Evolutionary conservation across 1,140 invertebrate genomes (phyloP), one percentile per base, ranked within the genome.

Genomic region (Alviniconcha marisindica): DNA sequence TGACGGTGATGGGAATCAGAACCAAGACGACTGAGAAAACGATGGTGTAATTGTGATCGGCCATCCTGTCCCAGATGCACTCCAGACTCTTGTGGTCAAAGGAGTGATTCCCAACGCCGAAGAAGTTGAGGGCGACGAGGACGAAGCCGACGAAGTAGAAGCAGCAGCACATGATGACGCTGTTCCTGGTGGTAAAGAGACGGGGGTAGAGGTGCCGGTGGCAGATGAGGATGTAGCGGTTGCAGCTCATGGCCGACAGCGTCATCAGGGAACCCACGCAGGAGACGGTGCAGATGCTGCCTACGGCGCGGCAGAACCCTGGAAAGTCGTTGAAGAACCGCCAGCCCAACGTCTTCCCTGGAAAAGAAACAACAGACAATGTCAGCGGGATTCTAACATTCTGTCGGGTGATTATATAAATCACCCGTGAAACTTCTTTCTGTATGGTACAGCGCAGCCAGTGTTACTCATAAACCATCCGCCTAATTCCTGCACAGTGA

Each of bases 141-240:
- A 85, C 36, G 24, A 83, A n/a, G 4, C 80, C 87, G 38, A 88
- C 79, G 33, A 76, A 40, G n/a, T 83, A 84, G 31, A 85, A 79
- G n/a, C 60, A 60, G n/a, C 74, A 28, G 77, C 86, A 87, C 42
- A 83, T 81, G 42, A 83, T 28, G 56, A 86, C 14, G 80, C 77
- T 84, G 71, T 83, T 78, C 36, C 73, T 54, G 24, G 63, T 40
- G 0, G 84, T 89, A 82, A 88, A 89, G 21, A 88, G 44, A 73
- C 63, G 83, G 33, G 44, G 76, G 83, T 90, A 90, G 51, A 73
- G 40, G 36, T 24, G 31, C 69, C 73, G 76, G 42, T 87, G 77
- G 71, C 83, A 85, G 51, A 90, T 90, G 40, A 87, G 84, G 33
- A 90, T 69, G 82, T 88, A 90, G 38, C 89, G 74, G 81, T 89